Evolutionary conservation across 2,888 invertebrate species (phyloP).

Genomic region (Ellobium chinense): DNA sequence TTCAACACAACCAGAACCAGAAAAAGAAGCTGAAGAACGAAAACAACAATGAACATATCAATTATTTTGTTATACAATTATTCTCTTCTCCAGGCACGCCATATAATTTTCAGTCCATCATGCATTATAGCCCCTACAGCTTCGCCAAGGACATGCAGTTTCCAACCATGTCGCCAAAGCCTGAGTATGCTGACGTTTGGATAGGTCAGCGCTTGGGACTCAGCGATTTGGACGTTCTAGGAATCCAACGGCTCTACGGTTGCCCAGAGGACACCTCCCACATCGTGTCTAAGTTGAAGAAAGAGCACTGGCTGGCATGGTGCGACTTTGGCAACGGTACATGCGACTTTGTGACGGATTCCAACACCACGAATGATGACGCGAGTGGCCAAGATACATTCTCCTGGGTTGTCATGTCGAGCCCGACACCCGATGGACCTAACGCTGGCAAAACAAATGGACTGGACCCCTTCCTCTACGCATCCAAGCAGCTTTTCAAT

Average conservation of each 20-base stretch:
- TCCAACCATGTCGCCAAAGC: conserved; percentile 30
- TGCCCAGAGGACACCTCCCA: conserved; percentile 19
- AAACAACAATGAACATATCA: no score
- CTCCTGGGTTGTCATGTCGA: background rate
- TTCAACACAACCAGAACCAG: no score
- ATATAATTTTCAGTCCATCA: conserved; percentile 36
- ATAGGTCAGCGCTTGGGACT: conserved; percentile 10
- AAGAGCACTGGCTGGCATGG: background rate
- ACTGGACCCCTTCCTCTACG: conserved; percentile 8
- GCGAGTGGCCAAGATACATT: background rate
- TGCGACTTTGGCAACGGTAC: conserved; percentile 24
- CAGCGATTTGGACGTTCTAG: conserved; percentile 6
- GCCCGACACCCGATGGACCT: conserved; percentile 1
- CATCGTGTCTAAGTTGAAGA: background rate
- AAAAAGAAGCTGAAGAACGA: no score
- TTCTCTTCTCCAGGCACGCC: conserved; percentile 16
- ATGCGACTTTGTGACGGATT: background rate
- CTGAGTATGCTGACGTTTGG: background rate
- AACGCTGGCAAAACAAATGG: conserved; percentile 13
- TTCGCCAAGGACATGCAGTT: background rate
- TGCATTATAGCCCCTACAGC: conserved; percentile 24
- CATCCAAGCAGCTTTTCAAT: background rate
- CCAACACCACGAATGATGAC: background rate
- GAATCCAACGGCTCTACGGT: conserved; percentile 12
- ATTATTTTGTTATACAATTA: background rate